A percentile compares a stretch with the other conserved stretches of the same genome.
Conservation (phyloP, 2,797 vertebrate genomes). For the Macrochelys suwanniensis region DNA sequence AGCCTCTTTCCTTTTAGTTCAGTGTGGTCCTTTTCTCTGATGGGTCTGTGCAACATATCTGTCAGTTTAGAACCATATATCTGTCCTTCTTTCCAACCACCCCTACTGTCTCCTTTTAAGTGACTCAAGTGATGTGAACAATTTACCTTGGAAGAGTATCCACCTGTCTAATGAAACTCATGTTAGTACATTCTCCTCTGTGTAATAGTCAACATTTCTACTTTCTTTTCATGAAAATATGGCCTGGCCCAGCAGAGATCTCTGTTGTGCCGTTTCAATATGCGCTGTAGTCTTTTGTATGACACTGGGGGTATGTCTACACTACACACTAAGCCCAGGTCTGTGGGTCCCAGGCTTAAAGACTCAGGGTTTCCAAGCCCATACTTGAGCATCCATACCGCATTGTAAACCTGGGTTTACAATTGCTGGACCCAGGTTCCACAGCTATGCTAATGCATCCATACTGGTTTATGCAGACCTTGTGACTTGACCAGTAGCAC, state of each 20-base stretch:
- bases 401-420: no score
- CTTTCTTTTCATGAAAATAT: background rate
- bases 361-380: no score
- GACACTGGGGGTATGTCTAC: no score
- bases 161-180: background rate
- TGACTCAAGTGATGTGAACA: background rate
- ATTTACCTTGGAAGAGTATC: background rate
- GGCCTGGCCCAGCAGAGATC: background rate
- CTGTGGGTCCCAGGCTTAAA: no score
- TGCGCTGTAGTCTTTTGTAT: no score
- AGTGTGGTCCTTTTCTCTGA: background rate
- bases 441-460: no score
- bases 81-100: background rate
- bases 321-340: no score
- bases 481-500: no score
- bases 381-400: no score
- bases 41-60: background rate
- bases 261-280: background rate
- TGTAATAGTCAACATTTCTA: fast-evolving
- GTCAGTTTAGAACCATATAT: background rate
- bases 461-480: no score
- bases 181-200: background rate
- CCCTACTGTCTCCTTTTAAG: background rate
- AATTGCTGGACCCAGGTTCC: no score
- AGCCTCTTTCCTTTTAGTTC: background rate